Base-by-base conservation (phyloP, 2,113 vertebrate species). In the Phrynosoma platyrhinos region DNA sequence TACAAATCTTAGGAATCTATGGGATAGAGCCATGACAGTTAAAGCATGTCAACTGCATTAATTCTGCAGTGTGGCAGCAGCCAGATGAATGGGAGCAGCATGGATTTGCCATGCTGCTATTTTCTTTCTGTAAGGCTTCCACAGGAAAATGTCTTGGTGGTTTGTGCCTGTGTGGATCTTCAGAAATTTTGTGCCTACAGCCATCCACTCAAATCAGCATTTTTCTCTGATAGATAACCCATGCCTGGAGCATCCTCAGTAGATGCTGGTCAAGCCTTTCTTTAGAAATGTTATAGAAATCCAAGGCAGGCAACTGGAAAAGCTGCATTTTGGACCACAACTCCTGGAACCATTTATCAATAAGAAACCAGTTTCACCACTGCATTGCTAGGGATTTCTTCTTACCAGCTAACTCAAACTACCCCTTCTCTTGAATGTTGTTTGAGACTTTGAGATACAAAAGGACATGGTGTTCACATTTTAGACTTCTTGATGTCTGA, bases 381-480 rank as follows among this genome's bases (percentile, higher is more conserved):
- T 36, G 68, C 8, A 69, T 77, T 42, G 55, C 66, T 66, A 47
- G 18, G 74, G 58, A 47, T 21, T 66, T 84, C 30, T 27, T 58
- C 21, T 75, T 75, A 30, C 18, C 52, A 30, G 42, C 36, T 76
- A 87, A 32, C 36, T 62, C 36, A 52, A 87, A 32, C 12, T 75
- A 9, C 55, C 27, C 8, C 36, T 75, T 68, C 9, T 77, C 64
- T 69, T 83, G 14, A 69, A 83, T 69, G 66, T 74, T 89, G 88
- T 92, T 91, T 94, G 91, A 93, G 53, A 72, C 27, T 82, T 47
- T 83, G 78, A 88, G 92, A 55, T 88, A 85, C n/a, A 58, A 91
- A 89, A 58, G 42, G 87, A 62, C 6, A 36, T 77, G 40, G 4
- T 0, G 90, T 90, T 85, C 87, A 91, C 89, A 92, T 88, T 92